Base-by-base conservation (phyloP, 2,888 invertebrate species). In the Trimorus sp. region DNA sequence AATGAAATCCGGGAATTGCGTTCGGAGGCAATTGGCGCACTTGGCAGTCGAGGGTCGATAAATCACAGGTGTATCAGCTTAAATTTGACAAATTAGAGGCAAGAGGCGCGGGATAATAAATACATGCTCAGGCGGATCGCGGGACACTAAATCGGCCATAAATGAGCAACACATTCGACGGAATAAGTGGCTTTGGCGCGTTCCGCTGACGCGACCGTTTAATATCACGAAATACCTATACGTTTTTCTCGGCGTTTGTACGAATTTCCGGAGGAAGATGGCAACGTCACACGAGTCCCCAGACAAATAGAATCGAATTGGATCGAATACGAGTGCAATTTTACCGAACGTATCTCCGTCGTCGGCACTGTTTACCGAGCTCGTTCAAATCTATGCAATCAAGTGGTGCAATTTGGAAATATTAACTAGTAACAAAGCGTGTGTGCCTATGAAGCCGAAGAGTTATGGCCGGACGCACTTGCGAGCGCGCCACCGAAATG, bases 251-350 rank as follows among this genome's bases (percentile, higher is more conserved):
- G 42, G 54, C 63, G 26, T 4, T 65, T 51, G 70, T 56, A 59
- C 70, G 77, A 77, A 70, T 70, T 77, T 77, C 70, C 51, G 51
- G 51, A 51, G 51, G 51, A 51, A 51, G n/a, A 4, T 51, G 51
- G 51, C 51, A 51, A 14, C 51, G 51, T 51, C 26, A 26, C 51
- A 71, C 78, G 71, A 77, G 59, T 78, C 77, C 78, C 78, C 71
- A 78, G 78, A 78, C 78, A 78, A 70, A 71, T 78, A 69, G 71
- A 77, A 78, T 78, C 71, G 65, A 78, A 78, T 78, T 70, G 69
- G 63, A 76, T 68, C 77, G 77, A 77, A 70, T 60, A 14, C 63
- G 63, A 71, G 66, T 45, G 65, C 71, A 78, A 70, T 78, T 78
- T 71, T 65, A 9, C 37, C 63, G 65, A 65, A 51, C 42, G 71